phyloP scores from a whole-genome alignment of 2,113 vertebrate species.

The Sinocyclocheilus anshuiensis region DNA sequence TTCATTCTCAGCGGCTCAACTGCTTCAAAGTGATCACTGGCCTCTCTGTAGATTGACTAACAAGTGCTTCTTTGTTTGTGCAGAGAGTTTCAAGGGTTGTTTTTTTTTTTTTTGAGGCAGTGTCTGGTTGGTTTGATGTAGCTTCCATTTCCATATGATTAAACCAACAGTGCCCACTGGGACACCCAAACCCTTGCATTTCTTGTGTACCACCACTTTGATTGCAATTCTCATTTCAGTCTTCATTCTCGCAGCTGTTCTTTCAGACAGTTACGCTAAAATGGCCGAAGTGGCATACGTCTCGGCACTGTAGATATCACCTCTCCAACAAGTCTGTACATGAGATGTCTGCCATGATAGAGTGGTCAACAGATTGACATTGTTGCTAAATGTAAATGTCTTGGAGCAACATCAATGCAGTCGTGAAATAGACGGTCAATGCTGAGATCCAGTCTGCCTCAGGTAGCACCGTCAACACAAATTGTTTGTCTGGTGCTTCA shows the following conservation, averaged over 20 bases:
- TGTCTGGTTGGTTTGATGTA: neutral
- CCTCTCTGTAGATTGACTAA: neutral
- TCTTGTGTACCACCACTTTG: neutral
- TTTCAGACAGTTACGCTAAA: neutral
- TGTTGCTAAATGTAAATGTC: slow-evolving; percentile 2
- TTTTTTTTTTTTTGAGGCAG: neutral
- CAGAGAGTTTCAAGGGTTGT: neutral
- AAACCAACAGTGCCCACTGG: neutral
- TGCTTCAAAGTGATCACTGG: neutral
- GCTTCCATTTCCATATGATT: neutral
- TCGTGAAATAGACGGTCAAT: neutral
- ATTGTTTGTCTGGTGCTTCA: neutral
- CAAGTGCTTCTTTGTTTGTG: neutral
- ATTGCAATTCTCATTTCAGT: neutral
- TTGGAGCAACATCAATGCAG: neutral
- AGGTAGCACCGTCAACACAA: neutral
- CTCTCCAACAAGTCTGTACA: neutral
- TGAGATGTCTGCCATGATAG: neutral
- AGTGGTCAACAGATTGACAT: neutral
- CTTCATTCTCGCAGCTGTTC: neutral
- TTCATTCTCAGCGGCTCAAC: neutral
- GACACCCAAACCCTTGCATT: neutral
- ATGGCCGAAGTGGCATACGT: neutral
- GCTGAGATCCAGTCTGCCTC: neutral
- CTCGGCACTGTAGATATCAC: neutral